phyloP scores from a whole-genome alignment of 2,888 invertebrate species.

The Drosophila affinis region DNA sequence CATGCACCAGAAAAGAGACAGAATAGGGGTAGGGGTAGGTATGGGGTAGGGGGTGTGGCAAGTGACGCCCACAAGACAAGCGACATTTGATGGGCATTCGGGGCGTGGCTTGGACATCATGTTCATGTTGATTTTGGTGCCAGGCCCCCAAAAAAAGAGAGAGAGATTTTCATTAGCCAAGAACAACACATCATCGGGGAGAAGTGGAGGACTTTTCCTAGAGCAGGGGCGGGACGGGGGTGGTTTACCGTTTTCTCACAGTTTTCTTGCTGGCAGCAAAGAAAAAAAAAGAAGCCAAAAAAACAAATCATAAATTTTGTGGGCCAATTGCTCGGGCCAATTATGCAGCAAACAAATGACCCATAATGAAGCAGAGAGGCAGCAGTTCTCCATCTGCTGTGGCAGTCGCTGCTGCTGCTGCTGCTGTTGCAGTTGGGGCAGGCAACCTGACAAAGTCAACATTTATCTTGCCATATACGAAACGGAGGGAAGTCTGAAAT shows the following conservation, averaged over 20 bases:
- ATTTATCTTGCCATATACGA: slow-evolving; percentile 65
- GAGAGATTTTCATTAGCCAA: slow-evolving; percentile 63
- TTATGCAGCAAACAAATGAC: slow-evolving; percentile 78
- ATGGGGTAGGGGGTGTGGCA: slow-evolving; percentile 9
- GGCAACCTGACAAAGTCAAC: slow-evolving; percentile 74
- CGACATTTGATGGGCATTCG: slow-evolving; percentile 64
- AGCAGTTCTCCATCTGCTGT: slow-evolving; percentile 22
- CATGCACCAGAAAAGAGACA: slow-evolving; percentile 49
- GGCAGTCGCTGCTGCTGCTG: slow-evolving; percentile 10
- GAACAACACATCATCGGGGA: slow-evolving; percentile 38
- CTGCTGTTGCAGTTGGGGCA: slow-evolving; percentile 38
- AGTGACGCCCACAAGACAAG: slow-evolving; percentile 60
- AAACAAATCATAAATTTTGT: slow-evolving; percentile 72
- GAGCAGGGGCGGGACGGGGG: neutral
- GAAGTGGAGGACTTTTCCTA: slow-evolving; percentile 28
- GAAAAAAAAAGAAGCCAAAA: slow-evolving; percentile 6
- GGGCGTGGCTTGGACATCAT: slow-evolving; percentile 52
- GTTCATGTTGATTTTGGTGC: slow-evolving; percentile 63
- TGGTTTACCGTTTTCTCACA: slow-evolving; percentile 41
- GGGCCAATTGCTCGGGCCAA: slow-evolving; percentile 72
- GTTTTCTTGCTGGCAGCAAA: slow-evolving; percentile 12
- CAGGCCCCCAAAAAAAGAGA: slow-evolving; percentile 48
- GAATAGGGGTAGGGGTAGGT: slow-evolving; percentile 8
- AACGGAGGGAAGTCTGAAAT: slow-evolving; percentile 31
- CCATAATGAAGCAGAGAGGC: slow-evolving; percentile 71